Percentiles rank a stretch among this genome's conserved stretches.
Evolutionary conservation across 2,797 vertebrate genomes (phyloP).

Genomic region (Myotis myotis): DNA sequence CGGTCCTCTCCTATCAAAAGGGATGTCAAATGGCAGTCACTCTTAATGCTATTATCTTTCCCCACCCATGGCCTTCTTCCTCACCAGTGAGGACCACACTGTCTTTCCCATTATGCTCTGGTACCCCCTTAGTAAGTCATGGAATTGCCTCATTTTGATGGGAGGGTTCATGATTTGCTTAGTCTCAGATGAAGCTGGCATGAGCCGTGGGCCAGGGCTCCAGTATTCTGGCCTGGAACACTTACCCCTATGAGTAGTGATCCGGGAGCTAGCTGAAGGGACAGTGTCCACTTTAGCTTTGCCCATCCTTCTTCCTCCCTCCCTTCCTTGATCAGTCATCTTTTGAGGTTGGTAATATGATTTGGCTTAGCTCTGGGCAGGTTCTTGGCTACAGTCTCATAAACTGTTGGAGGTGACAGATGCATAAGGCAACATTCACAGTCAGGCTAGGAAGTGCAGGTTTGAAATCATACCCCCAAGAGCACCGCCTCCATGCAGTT

Average conservation of each 20-base stretch:
- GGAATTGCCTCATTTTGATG: not conserved
- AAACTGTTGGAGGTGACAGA: not conserved
- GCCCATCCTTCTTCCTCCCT: not conserved
- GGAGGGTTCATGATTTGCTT: not conserved
- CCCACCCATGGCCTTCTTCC: not conserved
- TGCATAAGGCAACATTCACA: not conserved
- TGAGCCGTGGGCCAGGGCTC: not conserved
- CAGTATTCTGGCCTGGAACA: not conserved
- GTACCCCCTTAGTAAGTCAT: not conserved
- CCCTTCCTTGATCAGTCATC: not conserved
- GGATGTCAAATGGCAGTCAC: not conserved
- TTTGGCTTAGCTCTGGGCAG: not conserved
- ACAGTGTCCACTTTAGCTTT: not conserved
- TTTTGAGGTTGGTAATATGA: not conserved
- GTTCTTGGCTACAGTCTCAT: not conserved
- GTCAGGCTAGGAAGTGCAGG: not conserved
- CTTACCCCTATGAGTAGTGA: slow-evolving; percentile 69
- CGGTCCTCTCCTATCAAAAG: not conserved
- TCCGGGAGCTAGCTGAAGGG: not conserved
- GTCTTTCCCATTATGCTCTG: not conserved
- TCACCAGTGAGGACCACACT: not conserved
- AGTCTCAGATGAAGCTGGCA: not conserved
- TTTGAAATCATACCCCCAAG: not conserved
- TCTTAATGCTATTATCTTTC: not conserved
- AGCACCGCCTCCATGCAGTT: not conserved